These are phyloP conservation scores for Nesoenas mayeri DNA, from an alignment of 2,113 vertebrate species.

Conservation along the genomic window DNA sequence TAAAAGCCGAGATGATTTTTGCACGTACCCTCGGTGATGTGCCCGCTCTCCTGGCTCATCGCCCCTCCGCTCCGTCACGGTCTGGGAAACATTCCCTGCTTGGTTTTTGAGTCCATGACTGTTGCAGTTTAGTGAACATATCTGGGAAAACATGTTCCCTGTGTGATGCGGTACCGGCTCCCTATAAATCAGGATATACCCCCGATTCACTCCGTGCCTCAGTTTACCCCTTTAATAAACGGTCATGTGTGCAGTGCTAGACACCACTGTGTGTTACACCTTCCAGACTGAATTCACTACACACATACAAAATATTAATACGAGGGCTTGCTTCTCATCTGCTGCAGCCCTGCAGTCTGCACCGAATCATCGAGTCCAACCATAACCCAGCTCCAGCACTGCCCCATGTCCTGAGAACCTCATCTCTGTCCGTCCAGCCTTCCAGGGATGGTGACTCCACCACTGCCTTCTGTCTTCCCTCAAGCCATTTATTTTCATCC, in stretches of 20 bases:
- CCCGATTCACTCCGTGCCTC: neutral
- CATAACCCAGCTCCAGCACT: no score
- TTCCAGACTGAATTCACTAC: neutral
- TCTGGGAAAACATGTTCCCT: fast-evolving
- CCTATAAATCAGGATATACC: neutral
- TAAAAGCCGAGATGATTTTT: neutral
- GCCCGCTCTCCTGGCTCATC: neutral
- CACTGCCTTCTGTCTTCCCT: no score
- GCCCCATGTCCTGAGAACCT: no score
- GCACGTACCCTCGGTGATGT: neutral
- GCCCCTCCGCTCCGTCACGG: fast-evolving
- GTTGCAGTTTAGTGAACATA: neutral
- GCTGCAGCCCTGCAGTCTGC: neutral
- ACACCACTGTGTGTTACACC: no score
- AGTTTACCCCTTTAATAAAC: neutral
- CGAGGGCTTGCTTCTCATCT: neutral
- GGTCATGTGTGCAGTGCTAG: neutral
- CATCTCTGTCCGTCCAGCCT: no score
- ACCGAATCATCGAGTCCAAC: neutral
- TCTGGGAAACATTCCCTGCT: neutral
- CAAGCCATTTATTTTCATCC: no score
- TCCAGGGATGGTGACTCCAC: no score
- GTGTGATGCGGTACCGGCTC: fast-evolving
- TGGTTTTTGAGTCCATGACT: neutral
- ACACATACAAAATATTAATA: neutral